Percentiles rank a stretch among this genome's conserved stretches.
Evolutionary conservation across 2,888 invertebrate species (phyloP).

Genomic region (Tryphoninae sp.): DNA sequence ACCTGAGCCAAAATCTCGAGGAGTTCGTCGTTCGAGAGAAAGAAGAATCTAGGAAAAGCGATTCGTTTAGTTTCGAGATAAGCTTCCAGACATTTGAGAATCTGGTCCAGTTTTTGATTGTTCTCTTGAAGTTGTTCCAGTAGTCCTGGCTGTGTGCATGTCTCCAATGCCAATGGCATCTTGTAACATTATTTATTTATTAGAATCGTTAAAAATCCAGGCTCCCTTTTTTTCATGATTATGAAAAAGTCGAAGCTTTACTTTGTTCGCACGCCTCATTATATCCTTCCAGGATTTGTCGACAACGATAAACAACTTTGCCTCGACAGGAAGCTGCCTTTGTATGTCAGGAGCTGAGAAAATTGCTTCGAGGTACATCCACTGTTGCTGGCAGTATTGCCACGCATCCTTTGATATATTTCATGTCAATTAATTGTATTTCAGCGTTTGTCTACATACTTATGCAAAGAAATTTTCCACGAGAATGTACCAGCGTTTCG

Average conservation of each 20-base stretch:
- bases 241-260: slow-evolving; percentile 72
- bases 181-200: slow-evolving; percentile 70
- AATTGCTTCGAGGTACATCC: slow-evolving; percentile 97
- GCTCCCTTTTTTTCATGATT: not conserved
- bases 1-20: slow-evolving; percentile 95
- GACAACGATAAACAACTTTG: slow-evolving; percentile 91
- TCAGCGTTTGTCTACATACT: not conserved
- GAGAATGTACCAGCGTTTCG: slow-evolving; percentile 87
- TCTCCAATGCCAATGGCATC: slow-evolving; percentile 91
- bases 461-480: slow-evolving; percentile 60
- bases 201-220: not conserved
- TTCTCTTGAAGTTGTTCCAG: slow-evolving; percentile 87
- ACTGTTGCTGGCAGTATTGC: slow-evolving; percentile 94
- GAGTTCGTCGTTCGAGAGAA: slow-evolving; percentile 94
- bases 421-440: not conserved
- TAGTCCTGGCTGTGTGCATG: slow-evolving; percentile 88
- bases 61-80: slow-evolving; percentile 94
- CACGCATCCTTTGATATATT: slow-evolving; percentile 89
- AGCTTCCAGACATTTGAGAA: slow-evolving; percentile 94
- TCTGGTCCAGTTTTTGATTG: slow-evolving; percentile 92
- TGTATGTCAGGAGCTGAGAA: slow-evolving; percentile 97
- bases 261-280: slow-evolving; percentile 91
- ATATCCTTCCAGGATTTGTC: slow-evolving; percentile 96
- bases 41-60: slow-evolving; percentile 94
- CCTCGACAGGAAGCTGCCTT: slow-evolving; percentile 94